Evolutionary conservation across 2,797 vertebrate species (phyloP), one percentile per base, ranked within the genome.

Genomic region (Vireo griseus): DNA sequence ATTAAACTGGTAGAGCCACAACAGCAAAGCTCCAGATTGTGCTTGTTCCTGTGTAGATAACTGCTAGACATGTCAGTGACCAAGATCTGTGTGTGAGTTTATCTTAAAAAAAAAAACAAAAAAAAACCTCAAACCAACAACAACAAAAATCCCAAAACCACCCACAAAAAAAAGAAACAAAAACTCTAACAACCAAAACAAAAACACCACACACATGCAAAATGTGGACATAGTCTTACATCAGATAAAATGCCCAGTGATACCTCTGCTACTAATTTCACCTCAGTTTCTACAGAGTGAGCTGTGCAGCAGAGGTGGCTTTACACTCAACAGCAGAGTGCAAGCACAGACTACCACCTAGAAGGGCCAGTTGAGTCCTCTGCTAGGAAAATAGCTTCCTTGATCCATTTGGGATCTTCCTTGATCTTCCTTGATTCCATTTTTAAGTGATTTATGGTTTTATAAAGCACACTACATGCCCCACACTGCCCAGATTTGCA

Each of bases 351-450:
- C 6, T 11, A 12, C 6, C 16, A 14, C 35, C 39, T 17, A 61
- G 20, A 44, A 86, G 21, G 2, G 15, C 21, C 59, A 73, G 14
- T 10, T 0, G 0, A 83, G 40, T 5, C 51, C 25, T 40, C 7
- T 20, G n/a, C 44, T 37, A 16, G 33, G 31, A 45, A 59, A 80
- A 31, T 10, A 39, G 10, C 2, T 66, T 40, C 11, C 18, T 66
- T 4, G 1, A 18, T 52, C 42, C n/a, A n/a, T n/a, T n/a, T n/a
- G n/a, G n/a, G n/a, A n/a, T n/a, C n/a, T n/a, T n/a, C n/a, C n/a
- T n/a, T n/a, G n/a, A n/a, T n/a, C 2, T 66, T 40, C 11, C 18
- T 66, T 4, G 1, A 18, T 52, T 39, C 25, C 11, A 21, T 55
- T 79, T 77, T 40, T 8, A 29, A 69, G 31, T n/a, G 51, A 51